Percentiles rank a stretch among this genome's conserved stretches.
Evolutionary conservation across 37 sponge, comb jelly and placozoan species (phyloP).

Genomic region (Petrosia ficiformis): DNA sequence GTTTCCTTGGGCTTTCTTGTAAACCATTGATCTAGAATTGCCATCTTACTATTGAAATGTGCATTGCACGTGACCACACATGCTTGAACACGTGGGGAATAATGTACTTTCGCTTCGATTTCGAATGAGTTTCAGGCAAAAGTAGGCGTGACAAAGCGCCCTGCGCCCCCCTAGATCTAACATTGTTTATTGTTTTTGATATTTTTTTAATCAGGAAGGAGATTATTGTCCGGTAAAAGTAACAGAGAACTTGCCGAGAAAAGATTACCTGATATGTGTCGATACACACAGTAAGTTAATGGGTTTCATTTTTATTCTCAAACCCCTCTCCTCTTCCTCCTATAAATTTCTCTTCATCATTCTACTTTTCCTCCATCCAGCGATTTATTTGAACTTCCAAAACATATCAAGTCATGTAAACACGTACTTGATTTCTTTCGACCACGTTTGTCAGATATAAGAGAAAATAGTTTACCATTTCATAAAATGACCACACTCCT

Average conservation of each 20-base stretch:
- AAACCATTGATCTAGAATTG: too few species aligned
- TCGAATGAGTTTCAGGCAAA: too few species aligned
- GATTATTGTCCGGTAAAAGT: slow-evolving; percentile 52
- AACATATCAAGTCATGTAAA: slow-evolving; percentile 21
- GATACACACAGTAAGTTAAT: slow-evolving; percentile 58
- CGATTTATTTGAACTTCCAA: slow-evolving; percentile 53
- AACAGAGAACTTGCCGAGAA: slow-evolving; percentile 78
- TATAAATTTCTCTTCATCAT: too few species aligned
- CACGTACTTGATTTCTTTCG: slow-evolving; percentile 76
- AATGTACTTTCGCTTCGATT: too few species aligned
- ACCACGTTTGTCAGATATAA: slow-evolving; percentile 43
- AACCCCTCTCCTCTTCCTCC: too few species aligned
- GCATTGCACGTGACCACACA: too few species aligned
- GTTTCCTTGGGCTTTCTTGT: too few species aligned
- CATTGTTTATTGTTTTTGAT: too few species aligned
- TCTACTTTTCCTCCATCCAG: slow-evolving; percentile 19
- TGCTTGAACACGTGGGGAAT: too few species aligned
- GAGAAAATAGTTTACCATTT: slow-evolving; percentile 43
- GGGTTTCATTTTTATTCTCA: neutral
- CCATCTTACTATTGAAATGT: too few species aligned
- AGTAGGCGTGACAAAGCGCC: too few species aligned
- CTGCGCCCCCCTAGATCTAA: too few species aligned
- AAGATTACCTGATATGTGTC: slow-evolving; percentile 69
- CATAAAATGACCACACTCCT: slow-evolving; percentile 69
- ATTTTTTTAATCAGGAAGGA: slow-evolving; percentile 4